Percentiles rank a stretch among this genome's conserved stretches.
These are phyloP conservation scores for Acanthornis magna DNA, from an alignment of 2,797 vertebrate species.

Conservation along the genomic window DNA sequence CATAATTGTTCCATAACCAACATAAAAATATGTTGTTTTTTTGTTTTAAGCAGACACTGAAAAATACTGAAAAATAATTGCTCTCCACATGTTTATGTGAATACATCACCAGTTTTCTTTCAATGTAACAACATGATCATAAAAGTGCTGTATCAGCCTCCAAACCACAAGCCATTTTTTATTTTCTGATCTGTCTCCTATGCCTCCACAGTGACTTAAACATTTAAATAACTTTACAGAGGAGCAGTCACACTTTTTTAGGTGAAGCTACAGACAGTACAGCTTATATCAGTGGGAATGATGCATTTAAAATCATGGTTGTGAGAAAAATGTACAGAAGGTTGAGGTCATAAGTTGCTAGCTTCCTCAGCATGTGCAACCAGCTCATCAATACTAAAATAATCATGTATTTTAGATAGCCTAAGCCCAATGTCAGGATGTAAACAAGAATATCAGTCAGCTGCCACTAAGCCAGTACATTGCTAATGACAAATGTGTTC, in stretches of 20 bases:
- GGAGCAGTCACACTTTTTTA: not conserved
- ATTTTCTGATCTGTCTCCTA: not conserved
- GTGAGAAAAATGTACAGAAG: not conserved
- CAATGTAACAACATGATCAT: not conserved
- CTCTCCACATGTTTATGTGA: not conserved
- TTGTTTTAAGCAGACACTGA: not conserved
- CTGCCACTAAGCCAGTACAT: not conserved
- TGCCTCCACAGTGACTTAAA: not conserved
- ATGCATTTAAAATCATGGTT: not conserved
- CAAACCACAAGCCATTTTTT: not conserved
- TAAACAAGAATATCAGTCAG: slow-evolving; percentile 2
- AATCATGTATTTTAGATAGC: not conserved
- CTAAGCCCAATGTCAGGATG: not conserved
- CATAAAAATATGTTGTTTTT: not conserved
- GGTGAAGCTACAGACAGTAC: not conserved
- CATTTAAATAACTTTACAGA: not conserved
- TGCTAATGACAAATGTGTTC: not conserved
- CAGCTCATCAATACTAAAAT: not conserved
- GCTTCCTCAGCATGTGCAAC: not conserved
- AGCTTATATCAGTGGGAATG: not conserved
- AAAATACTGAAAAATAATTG: not conserved
- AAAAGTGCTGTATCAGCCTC: not conserved
- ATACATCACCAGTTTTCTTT: not conserved
- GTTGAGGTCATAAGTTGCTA: not conserved
- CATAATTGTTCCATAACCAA: not conserved